A percentile compares a stretch with the other conserved stretches of the same genome.
Evolutionary conservation across 2,888 invertebrate genomes (phyloP).

Genomic region (Gasteruption jaculator): DNA sequence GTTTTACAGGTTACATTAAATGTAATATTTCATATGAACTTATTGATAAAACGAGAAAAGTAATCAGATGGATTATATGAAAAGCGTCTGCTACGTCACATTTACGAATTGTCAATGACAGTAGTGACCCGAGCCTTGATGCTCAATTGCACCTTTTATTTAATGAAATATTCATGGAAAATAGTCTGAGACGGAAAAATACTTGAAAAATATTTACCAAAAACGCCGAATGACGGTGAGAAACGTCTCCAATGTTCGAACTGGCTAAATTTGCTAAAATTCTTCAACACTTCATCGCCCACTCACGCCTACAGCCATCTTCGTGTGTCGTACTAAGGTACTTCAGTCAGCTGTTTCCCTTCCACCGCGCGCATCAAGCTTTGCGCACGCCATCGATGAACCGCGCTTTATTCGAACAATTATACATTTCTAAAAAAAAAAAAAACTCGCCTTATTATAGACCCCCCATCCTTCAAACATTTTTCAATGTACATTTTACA

Average conservation of each 20-base stretch:
- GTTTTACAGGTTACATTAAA: no score
- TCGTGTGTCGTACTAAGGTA: conserved; percentile 19
- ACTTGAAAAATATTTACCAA: conserved; percentile 29
- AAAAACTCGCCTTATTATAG: no score
- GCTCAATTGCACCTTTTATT: no score
- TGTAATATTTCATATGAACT: no score
- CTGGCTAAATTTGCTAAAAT: conserved; percentile 34
- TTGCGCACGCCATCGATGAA: not conserved
- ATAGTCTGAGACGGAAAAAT: not conserved
- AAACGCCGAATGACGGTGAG: conserved; percentile 27
- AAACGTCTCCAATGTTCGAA: conserved; percentile 26
- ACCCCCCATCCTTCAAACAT: no score
- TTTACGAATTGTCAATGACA: conserved; percentile 39
- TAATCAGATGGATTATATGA: no score
- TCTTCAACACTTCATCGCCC: conserved; percentile 30
- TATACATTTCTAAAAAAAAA: no score
- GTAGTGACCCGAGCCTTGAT: no score
- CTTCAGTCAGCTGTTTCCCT: conserved; percentile 26
- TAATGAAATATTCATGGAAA: conserved; percentile 3
- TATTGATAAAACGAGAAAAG: no score
- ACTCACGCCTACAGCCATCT: conserved; percentile 36
- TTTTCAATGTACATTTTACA: no score
- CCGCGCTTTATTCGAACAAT: not conserved
- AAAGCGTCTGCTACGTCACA: conserved; percentile 41
- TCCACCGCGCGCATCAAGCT: no score